Evolutionary conservation across 2,888 invertebrate species (phyloP), one percentile per base, ranked within the genome.

Genomic region (Hedychridium roseum): DNA sequence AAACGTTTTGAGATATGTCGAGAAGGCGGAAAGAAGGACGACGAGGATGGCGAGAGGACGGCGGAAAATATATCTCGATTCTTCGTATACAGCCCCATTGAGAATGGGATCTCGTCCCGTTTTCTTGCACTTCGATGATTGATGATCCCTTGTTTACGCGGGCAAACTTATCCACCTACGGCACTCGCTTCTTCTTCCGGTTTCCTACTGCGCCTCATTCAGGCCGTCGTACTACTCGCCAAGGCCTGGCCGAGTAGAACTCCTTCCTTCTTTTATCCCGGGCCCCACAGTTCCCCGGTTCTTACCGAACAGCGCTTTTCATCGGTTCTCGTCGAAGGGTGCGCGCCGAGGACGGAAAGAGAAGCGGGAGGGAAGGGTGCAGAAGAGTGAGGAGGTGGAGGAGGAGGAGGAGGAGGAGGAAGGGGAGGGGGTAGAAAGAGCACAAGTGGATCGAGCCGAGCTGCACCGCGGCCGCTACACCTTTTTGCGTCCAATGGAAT

Each of bases 101-200:
- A 45, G 50, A 60, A 57, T 53, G 49, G 43, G 30, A 36, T 43
- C 43, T 54, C 50, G 34, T 50, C 36, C 37, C 44, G 42, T 57
- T 64, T n/a, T 54, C 60, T 59, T 54, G 57, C 58, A 53, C 56
- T 58, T 43, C 38, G 60, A 62, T 66, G 66, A 66, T 66, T 47
- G 66, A 66, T 60, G 62, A 66, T 46, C 51, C 39, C 57, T 65
- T 65, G 65, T 65, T 66, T 65, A 64, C 64, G 60, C 51, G 48
- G 46, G 34, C 42, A 30, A 46, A 48, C 43, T 57, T 60, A 61
- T 56, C 51, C 45, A 42, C 39, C 40, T 45, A 42, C 38, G 39
- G 34, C 47, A 43, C 52, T 54, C 46, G 39, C 16, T 38, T 21
- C 44, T 16, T 21, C 40, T 55, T 56, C 53, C 55, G 49, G 47